Evolutionary conservation across 2,888 invertebrate species (phyloP).

Genomic region (Lacanobia oleracea): DNA sequence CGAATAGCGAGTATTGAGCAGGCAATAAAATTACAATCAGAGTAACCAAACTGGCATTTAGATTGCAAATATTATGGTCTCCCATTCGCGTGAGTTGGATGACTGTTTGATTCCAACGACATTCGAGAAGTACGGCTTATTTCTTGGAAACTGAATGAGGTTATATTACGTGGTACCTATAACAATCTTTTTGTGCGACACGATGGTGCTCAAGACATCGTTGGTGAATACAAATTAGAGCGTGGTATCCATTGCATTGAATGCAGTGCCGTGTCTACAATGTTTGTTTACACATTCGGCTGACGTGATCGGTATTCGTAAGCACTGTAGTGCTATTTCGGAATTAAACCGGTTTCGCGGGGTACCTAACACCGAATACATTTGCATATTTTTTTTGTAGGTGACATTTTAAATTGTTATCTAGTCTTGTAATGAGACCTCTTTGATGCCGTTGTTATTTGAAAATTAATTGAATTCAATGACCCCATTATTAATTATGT

Average conservation of each 20-base stretch:
- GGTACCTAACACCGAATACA: conserved; percentile 31
- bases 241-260: conserved; percentile 57
- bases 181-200: conserved; percentile 47
- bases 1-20: conserved; percentile 24
- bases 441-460: conserved; percentile 13
- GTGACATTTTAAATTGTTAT: conserved; percentile 38
- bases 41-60: conserved; percentile 35
- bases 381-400: conserved; percentile 48
- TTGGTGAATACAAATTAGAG: conserved; percentile 61
- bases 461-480: conserved; percentile 32
- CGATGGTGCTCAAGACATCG: conserved; percentile 41
- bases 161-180: conserved; percentile 39
- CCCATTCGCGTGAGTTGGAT: conserved; percentile 41
- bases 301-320: conserved; percentile 64
- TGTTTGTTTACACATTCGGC: conserved; percentile 60
- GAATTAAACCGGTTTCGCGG: conserved; percentile 56
- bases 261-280: conserved; percentile 50
- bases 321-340: conserved; percentile 56
- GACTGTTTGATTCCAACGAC: conserved; percentile 46
- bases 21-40: conserved; percentile 50
- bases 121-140: conserved; percentile 40
- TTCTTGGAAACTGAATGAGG: conserved; percentile 50
- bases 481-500: conserved; percentile 17
- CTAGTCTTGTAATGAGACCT: conserved; percentile 10
- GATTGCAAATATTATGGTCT: conserved; percentile 54